phyloP scores from a whole-genome alignment of 2,113 vertebrate genomes.

The Clinocottus analis region DNA sequence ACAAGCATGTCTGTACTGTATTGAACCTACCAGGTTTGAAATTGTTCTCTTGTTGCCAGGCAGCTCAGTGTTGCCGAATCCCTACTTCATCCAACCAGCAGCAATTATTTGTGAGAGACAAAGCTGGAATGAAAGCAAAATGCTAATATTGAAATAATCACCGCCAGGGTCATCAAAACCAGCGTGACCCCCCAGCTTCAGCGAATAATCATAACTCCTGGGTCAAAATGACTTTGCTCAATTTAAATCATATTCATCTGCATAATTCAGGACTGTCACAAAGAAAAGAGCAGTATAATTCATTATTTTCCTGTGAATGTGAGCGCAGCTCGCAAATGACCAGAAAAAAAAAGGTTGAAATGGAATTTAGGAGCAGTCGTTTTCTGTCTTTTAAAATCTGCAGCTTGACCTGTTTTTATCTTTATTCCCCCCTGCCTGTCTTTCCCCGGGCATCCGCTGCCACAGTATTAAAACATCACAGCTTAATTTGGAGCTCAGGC shows the following conservation, averaged over 20 bases:
- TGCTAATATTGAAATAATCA: conserved; percentile 25
- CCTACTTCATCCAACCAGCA: conserved; percentile 28
- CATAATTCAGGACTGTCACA: conserved; percentile 27
- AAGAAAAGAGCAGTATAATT: conserved; percentile 13
- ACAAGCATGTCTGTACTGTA: conserved; percentile 8
- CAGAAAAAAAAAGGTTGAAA: conserved; percentile 15
- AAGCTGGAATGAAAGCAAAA: conserved; percentile 5
- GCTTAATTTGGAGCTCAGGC: conserved; percentile 57
- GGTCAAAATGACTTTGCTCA: conserved; percentile 28
- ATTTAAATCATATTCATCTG: conserved; percentile 28
- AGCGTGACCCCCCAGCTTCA: conserved; percentile 9
- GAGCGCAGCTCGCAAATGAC: conserved; percentile 4
- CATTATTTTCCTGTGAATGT: conserved; percentile 8
- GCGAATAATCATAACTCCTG: neutral
- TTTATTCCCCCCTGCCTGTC: conserved; percentile 21
- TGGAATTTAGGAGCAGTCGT: conserved; percentile 3
- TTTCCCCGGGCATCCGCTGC: conserved; percentile 39
- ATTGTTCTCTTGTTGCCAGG: conserved; percentile 51
- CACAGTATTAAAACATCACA: conserved; percentile 68
- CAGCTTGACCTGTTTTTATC: conserved; percentile 58
- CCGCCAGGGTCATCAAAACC: conserved; percentile 2
- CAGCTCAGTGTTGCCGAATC: conserved; percentile 21
- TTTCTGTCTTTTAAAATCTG: conserved; percentile 31
- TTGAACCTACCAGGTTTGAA: neutral
- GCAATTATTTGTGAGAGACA: conserved; percentile 6